Evolutionary conservation across 2,113 vertebrate genomes (phyloP).

Genomic region (Laticauda colubrina): DNA sequence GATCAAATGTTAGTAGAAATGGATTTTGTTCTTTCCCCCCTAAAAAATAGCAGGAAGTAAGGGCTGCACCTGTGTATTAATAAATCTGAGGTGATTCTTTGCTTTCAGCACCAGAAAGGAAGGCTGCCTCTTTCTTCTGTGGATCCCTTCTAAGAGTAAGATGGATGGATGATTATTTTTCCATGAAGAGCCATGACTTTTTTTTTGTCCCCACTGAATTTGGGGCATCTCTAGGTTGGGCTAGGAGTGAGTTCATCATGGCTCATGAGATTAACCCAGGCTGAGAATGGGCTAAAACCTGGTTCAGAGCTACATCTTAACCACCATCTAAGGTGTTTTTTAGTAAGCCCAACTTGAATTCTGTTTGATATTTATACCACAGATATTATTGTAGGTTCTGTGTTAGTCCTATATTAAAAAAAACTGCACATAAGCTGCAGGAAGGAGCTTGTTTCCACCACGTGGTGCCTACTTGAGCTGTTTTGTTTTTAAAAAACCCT

Average conservation of each 20-base stretch:
- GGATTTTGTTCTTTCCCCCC: fast-evolving
- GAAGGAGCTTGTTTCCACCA: neutral
- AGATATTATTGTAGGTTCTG: neutral
- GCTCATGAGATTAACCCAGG: neutral
- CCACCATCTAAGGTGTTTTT: neutral
- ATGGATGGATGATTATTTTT: neutral
- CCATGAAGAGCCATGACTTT: neutral
- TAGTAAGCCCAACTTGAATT: neutral
- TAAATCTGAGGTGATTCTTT: fast-evolving
- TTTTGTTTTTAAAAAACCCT: neutral
- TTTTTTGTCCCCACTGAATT: neutral
- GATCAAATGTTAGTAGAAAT: neutral
- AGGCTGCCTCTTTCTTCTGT: fast-evolving
- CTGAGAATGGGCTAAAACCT: neutral
- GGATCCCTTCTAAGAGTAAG: neutral
- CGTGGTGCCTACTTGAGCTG: neutral
- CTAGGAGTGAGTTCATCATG: neutral
- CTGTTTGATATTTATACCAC: neutral
- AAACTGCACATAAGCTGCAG: neutral
- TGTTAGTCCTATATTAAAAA: neutral
- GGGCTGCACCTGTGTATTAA: fast-evolving
- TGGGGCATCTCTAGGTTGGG: neutral
- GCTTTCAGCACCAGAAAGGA: neutral
- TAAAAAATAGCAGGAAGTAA: neutral
- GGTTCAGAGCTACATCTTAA: neutral